A percentile compares a stretch with the other conserved stretches of the same genome.
phyloP scores from a whole-genome alignment of 2,888 invertebrate genomes.

The Notocelia uddmanniana region DNA sequence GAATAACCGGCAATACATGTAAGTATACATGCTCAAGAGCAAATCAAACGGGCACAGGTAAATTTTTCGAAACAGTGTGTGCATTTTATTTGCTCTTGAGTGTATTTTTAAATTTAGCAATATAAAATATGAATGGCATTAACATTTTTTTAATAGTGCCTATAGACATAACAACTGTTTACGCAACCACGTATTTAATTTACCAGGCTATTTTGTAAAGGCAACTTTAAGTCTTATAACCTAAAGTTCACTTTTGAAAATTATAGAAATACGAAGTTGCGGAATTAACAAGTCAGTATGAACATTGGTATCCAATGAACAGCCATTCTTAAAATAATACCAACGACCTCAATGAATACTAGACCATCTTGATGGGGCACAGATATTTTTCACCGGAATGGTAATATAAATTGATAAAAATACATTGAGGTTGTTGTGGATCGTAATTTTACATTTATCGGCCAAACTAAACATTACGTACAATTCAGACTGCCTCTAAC shows the following conservation, averaged over 20 bases:
- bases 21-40: too few species aligned
- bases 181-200: neutral
- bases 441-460: neutral
- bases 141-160: slow-evolving; percentile 11
- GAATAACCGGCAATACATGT: slow-evolving; percentile 59
- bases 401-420: neutral
- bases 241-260: neutral
- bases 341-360: slow-evolving; percentile 9
- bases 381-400: neutral
- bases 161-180: neutral
- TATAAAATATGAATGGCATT: slow-evolving; percentile 15
- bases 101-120: slow-evolving; percentile 20
- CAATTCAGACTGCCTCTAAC: neutral
- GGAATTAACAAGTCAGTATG: neutral
- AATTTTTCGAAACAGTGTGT: too few species aligned
- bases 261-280: neutral
- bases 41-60: too few species aligned
- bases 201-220: neutral
- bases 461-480: slow-evolving; percentile 3
- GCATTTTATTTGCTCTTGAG: too few species aligned
- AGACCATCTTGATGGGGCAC: neutral
- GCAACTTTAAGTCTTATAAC: neutral
- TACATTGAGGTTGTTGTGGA: neutral
- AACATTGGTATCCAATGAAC: neutral
- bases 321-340: neutral